Conservation (phyloP, 1,140 invertebrate genomes). For the Steinernema feltiae region DNA sequence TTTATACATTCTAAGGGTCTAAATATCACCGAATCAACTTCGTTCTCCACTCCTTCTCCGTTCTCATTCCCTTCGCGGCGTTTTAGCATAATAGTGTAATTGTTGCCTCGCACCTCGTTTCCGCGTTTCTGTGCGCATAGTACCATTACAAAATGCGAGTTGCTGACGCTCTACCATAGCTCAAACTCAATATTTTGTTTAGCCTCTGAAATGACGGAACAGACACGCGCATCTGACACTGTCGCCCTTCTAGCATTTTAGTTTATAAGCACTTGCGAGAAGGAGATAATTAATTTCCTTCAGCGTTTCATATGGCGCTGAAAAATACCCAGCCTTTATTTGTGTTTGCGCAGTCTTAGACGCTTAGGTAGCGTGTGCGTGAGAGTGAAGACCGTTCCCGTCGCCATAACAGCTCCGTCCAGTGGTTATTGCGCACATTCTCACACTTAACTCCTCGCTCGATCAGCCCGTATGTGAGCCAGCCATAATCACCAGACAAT, state of each 20-base stretch:
- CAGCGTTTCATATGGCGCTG: constrained; percentile 2
- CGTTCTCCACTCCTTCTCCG: too few species aligned
- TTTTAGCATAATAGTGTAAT: background rate
- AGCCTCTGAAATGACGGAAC: too few species aligned
- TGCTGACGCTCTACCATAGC: too few species aligned
- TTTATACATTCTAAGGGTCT: background rate
- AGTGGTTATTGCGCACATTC: background rate
- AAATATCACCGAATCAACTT: too few species aligned
- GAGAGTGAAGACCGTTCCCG: background rate
- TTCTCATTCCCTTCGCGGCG: background rate
- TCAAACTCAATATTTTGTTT: too few species aligned
- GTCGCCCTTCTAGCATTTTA: too few species aligned
- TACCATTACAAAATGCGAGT: too few species aligned
- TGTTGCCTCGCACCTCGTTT: too few species aligned
- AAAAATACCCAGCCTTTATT: too few species aligned
- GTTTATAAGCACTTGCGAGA: background rate
- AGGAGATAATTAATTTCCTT: background rate
- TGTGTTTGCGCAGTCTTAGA: too few species aligned
- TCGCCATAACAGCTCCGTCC: background rate
- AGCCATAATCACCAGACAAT: constrained; percentile 9
- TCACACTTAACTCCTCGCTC: background rate
- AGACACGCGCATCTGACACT: too few species aligned
- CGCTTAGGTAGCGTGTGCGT: background rate
- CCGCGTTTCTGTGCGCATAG: too few species aligned
- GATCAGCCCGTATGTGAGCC: background rate